phyloP scores from a whole-genome alignment of 1,140 invertebrate species.

The Cyclina sinensis region DNA sequence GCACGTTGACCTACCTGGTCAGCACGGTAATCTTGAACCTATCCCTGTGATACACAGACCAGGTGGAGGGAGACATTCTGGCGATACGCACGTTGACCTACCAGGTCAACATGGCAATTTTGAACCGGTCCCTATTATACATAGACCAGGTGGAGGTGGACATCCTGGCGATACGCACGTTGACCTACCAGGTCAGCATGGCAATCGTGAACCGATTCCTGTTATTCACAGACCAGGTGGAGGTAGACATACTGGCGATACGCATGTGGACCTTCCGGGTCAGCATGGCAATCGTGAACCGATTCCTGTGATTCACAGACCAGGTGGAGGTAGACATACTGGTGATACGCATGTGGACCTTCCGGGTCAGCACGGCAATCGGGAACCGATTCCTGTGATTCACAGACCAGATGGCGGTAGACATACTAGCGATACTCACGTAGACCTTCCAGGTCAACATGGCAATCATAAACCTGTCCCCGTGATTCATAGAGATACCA shows the following conservation, averaged over 20 bases:
- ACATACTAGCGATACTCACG: background rate
- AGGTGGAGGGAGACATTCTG: background rate
- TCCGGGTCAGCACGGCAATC: background rate
- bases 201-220: background rate
- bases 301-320: background rate
- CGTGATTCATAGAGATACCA: background rate
- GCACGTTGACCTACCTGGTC: conserved; percentile 17
- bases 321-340: background rate
- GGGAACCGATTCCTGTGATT: background rate
- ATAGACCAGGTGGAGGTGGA: conserved; percentile 1
- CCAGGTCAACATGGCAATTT: conserved; percentile 1
- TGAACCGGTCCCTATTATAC: background rate
- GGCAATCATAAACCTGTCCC: background rate
- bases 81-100: conserved; percentile 2
- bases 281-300: background rate
- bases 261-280: background rate
- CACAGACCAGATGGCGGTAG: background rate
- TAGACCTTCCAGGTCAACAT: conserved; percentile 12
- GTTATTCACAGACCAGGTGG: background rate
- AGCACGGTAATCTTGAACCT: background rate
- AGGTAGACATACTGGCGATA: background rate
- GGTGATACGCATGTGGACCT: background rate
- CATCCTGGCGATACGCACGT: background rate
- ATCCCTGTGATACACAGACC: background rate
- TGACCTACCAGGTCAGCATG: conserved; percentile 10